Conservation (phyloP, 2,113 vertebrate species). For the Sapayoa aenigma region DNA sequence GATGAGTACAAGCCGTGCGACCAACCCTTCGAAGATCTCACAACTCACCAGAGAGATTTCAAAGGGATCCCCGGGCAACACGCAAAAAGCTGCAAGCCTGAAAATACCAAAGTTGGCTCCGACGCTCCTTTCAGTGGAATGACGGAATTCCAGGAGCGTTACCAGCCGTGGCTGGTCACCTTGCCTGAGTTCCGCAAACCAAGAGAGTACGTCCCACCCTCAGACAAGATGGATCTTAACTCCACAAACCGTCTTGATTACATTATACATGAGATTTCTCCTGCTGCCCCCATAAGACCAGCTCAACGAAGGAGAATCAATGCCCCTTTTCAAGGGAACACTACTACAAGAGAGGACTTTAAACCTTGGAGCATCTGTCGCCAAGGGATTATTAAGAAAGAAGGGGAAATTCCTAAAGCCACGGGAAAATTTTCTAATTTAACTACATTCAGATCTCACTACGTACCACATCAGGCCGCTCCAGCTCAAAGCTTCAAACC, state of each 20-base stretch:
- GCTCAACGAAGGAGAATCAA: conserved; percentile 13
- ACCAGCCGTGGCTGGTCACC: conserved; percentile 73
- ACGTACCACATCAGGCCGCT: conserved; percentile 66
- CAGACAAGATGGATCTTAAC: conserved; percentile 72
- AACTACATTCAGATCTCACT: conserved; percentile 84
- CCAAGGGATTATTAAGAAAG: conserved; percentile 63
- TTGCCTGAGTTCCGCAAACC: conserved; percentile 39
- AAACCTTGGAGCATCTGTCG: conserved; percentile 69
- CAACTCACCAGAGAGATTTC: conserved; percentile 79
- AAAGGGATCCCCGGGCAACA: conserved; percentile 71
- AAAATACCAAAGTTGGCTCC: neutral
- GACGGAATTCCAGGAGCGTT: conserved; percentile 82
- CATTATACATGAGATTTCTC: conserved; percentile 60
- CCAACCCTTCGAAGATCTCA: conserved; percentile 77
- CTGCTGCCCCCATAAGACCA: conserved; percentile 69
- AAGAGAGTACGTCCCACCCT: conserved; percentile 66
- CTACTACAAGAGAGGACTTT: conserved; percentile 82
- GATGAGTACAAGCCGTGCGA: conserved; percentile 73
- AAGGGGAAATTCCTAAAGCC: conserved; percentile 69
- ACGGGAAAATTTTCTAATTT: conserved; percentile 76
- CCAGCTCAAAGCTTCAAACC: conserved; percentile 77
- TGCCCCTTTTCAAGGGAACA: conserved; percentile 78
- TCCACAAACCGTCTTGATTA: conserved; percentile 75
- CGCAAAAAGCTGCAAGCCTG: conserved; percentile 78
- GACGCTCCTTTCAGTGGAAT: conserved; percentile 66